Base-by-base conservation (phyloP, 1,140 invertebrate species). In the Branchinecta lindahli region DNA sequence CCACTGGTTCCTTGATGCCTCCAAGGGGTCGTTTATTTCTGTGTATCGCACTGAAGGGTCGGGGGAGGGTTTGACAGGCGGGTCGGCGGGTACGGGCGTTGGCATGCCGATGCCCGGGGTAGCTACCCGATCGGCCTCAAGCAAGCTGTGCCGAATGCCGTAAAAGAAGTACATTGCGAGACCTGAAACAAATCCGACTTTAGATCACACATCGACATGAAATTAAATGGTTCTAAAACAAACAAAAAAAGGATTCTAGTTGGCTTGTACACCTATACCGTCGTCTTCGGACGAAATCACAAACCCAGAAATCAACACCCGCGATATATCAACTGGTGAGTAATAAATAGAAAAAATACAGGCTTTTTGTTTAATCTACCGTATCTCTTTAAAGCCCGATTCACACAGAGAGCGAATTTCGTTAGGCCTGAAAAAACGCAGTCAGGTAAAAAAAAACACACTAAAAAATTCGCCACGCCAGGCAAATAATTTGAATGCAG, bases 151-250 rank as follows among this genome's bases (percentile, higher is more conserved):
- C 45, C 46, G 44, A 10, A 69, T 69, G 12, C 68, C 68, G 46
- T 69, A 69, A 46, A 69, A 69, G 20, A 69, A 69, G 18, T 69
- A 69, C 3, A 69, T 21, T 12, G 68, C 68, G 9, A 69, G 21
- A 9, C 68, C 68, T 69, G 52, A 69, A 45, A 46, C n/a, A 9
- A 47, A 69, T 15, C 8, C n/a, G 9, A 18, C 15, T 44, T 7
- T n/a, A 20, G 46, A 12, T 8, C 7, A 18, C 12, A 18, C 20
- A 52, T 9, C 15, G 45, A 69, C 8, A 69, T 9, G n/a, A 52
- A 9, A 52, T 52, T 52, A 52, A 52, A 52, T 9, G 47, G 9
- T 9, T 9, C 47, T 52, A n/a, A 52, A 52, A 52, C n/a, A n/a
- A 9, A 52, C 9, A n/a, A 52, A 52, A n/a, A 52, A 52, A 52